These are phyloP conservation scores for Tautogolabrus adspersus DNA, from an alignment of 2,113 vertebrate genomes.

Conservation along the genomic window DNA sequence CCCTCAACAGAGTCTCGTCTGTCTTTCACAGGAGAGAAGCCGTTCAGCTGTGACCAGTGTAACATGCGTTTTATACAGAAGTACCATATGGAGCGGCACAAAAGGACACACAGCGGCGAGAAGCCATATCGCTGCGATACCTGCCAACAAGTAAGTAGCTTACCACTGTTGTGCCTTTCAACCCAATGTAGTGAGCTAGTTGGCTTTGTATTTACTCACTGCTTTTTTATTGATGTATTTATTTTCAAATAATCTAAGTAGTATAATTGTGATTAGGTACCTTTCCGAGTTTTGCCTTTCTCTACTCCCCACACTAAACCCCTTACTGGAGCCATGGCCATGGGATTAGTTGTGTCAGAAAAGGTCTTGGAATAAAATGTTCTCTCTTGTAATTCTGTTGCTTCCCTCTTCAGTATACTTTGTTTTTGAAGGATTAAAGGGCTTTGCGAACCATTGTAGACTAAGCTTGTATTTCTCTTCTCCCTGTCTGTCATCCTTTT, in stretches of 20 bases:
- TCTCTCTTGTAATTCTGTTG: neutral
- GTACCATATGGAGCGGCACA: conserved; percentile 99
- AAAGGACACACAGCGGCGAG: conserved; percentile 99
- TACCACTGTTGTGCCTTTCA: neutral
- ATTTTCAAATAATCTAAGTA: neutral
- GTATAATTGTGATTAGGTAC: neutral
- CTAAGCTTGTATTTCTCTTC: conserved; percentile 4
- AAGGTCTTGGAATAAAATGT: neutral
- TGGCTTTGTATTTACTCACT: neutral
- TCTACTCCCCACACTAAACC: neutral
- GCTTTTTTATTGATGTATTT: neutral
- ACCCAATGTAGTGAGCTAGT: neutral
- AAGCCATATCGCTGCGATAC: conserved; percentile 99
- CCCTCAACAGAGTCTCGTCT: neutral
- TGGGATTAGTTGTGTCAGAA: conserved; percentile 1
- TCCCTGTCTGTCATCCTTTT: neutral
- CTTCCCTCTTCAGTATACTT: neutral
- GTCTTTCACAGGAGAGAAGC: conserved; percentile 90
- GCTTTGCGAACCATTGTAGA: neutral
- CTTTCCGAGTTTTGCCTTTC: neutral
- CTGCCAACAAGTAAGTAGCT: conserved; percentile 89
- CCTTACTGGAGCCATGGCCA: neutral
- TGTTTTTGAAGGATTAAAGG: neutral
- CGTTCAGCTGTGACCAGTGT: conserved; percentile 98
- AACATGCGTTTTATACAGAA: conserved; percentile 99